These are phyloP conservation scores for Paratilapia polleni DNA, from an alignment of 2,113 vertebrate species.

Conservation along the genomic window DNA sequence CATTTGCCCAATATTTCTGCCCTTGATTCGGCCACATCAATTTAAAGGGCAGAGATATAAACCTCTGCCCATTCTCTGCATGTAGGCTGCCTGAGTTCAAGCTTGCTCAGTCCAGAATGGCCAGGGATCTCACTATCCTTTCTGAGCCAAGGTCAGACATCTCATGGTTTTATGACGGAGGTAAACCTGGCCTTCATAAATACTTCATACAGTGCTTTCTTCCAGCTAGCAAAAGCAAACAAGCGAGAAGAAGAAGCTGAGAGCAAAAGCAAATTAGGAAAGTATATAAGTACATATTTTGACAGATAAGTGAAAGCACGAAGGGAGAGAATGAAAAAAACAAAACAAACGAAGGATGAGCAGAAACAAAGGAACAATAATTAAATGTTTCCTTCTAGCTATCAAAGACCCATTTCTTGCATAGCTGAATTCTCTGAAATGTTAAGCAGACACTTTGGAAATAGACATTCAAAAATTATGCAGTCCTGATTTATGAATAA, in stretches of 20 bases:
- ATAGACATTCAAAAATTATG: conserved; percentile 42
- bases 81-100: conserved; percentile 48
- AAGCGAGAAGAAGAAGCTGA: conserved; percentile 19
- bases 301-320: conserved; percentile 26
- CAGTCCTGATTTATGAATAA: conserved; percentile 4
- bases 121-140: conserved; percentile 49
- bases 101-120: conserved; percentile 36
- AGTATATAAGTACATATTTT: conserved; percentile 40
- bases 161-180: conserved; percentile 64
- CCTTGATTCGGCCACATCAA: conserved; percentile 55
- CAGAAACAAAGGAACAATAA: conserved; percentile 6
- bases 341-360: conserved; percentile 4
- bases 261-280: conserved; percentile 35
- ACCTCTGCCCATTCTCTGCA: conserved; percentile 42
- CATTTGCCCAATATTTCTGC: conserved; percentile 33
- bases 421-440: neutral
- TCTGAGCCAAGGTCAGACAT: conserved; percentile 64
- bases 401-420: neutral
- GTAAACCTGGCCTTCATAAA: conserved; percentile 73
- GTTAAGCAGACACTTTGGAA: conserved; percentile 27
- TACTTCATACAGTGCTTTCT: conserved; percentile 60
- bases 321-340: neutral
- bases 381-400: neutral
- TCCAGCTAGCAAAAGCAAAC: conserved; percentile 45
- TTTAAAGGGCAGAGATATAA: conserved; percentile 62